phyloP scores from a whole-genome alignment of 2,888 invertebrate species.

The Ophion obscuratus region DNA sequence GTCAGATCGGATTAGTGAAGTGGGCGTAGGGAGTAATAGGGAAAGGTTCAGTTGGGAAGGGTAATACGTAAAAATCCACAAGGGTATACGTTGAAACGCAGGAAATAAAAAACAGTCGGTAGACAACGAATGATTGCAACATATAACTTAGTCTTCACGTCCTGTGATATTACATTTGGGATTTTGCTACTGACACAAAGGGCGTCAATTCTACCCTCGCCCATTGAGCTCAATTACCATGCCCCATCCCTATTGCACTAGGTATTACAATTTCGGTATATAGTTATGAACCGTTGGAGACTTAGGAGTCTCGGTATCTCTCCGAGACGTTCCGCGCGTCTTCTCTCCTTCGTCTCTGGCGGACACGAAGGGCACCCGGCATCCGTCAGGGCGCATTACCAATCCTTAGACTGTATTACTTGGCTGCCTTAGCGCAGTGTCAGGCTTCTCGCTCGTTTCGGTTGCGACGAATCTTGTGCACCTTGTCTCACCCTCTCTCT shows the following conservation, averaged over 20 bases:
- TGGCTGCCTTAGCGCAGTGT: conserved; percentile 65
- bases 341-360: conserved; percentile 39
- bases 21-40: no score
- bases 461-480: conserved; percentile 49
- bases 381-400: conserved; percentile 79
- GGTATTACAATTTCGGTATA: conserved; percentile 32
- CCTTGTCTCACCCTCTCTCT: conserved; percentile 52
- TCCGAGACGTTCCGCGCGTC: conserved; percentile 71
- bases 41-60: no score
- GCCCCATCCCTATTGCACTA: background rate
- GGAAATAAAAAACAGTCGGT: no score
- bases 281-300: conserved; percentile 72
- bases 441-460: conserved; percentile 47
- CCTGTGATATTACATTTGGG: background rate
- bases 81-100: no score
- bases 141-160: background rate
- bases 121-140: background rate
- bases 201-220: conserved; percentile 23
- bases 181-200: background rate
- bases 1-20: no score
- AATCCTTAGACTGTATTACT: conserved; percentile 62
- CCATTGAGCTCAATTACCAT: conserved; percentile 53
- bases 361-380: conserved; percentile 69
- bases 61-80: no score
- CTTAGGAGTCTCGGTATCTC: conserved; percentile 75